These are phyloP conservation scores for Cyphomyrus plagiostoma DNA, from an alignment of 2,113 vertebrate genomes.

Conservation along the genomic window DNA sequence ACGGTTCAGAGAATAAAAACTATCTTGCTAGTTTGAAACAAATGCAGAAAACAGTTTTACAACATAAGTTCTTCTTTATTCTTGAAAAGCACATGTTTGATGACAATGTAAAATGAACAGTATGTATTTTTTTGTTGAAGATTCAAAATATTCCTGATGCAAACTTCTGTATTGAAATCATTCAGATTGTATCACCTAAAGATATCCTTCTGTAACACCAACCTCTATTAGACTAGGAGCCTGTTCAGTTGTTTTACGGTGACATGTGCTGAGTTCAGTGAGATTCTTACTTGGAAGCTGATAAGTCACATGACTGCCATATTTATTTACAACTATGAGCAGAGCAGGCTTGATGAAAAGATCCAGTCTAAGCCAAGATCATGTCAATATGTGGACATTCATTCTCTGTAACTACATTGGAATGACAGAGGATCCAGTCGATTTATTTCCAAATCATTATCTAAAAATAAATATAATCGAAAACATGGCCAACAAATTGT, in stretches of 20 bases:
- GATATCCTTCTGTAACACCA: background rate
- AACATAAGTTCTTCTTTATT: background rate
- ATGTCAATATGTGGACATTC: background rate
- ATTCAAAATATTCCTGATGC: background rate
- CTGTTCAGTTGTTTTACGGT: background rate
- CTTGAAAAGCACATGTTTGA: background rate
- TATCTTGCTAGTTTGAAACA: background rate
- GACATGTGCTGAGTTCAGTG: background rate
- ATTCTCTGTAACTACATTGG: background rate
- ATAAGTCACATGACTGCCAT: background rate
- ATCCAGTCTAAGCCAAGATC: background rate
- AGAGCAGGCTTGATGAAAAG: background rate
- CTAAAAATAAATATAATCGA: background rate
- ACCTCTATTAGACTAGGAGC: background rate
- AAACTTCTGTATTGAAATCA: background rate
- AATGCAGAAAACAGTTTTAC: background rate
- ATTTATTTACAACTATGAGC: background rate
- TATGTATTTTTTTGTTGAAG: background rate
- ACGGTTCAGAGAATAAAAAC: too few relatives aligned
- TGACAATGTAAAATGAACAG: background rate
- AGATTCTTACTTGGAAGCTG: background rate
- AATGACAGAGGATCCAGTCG: background rate
- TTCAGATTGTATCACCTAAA: background rate
- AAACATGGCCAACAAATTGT: background rate
- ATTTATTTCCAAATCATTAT: background rate